Base-by-base conservation (phyloP, 2,797 vertebrate species). In the Harpagifer antarcticus region DNA sequence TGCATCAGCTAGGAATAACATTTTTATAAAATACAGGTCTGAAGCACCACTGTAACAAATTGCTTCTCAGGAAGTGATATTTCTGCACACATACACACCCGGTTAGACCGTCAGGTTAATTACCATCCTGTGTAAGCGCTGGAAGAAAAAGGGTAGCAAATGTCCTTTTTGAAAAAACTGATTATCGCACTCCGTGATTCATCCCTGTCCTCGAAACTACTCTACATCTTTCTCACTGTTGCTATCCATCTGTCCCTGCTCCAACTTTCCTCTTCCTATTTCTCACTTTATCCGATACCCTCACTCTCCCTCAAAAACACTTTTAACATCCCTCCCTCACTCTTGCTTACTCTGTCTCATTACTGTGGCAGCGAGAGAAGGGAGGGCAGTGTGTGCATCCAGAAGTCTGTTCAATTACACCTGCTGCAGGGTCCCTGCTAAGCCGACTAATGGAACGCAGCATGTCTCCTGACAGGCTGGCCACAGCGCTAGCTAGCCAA, bases 361-460 rank as follows among this genome's bases (percentile, higher is more conserved):
- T 94, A 94, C 89, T 89, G 84, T 86, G 85, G 91, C 85, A 83
- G 82, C 74, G 82, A 83, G 79, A 80, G 86, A 61, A 77, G 69
- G 75, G 77, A 86, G 86, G 84, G 84, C 82, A 73, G 82, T 69
- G 75, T 90, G 84, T 89, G 90, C 83, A 90, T 92, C 87, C 87
- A 95, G 89, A 93, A 94, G 92, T 93, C 93, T 91, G 93, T 94
- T 95, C 94, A 95, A 95, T 95, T 95, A 94, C 93, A 95, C 93
- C 95, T 94, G 93, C 93, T 94, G 92, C 92, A 92, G 92, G 90
- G 90, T 89, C 84, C 94, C 93, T 90, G 94, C 95, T 92, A 95
- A 82, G 93, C 91, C 88, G 80, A 94, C 94, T 95, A 95, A 95
- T 95, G 94, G 94, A 94, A 95, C 94, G 75, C 95, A 94, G 94